Conservation (phyloP, 1,140 invertebrate species). For the Palaemon carinicauda region DNA sequence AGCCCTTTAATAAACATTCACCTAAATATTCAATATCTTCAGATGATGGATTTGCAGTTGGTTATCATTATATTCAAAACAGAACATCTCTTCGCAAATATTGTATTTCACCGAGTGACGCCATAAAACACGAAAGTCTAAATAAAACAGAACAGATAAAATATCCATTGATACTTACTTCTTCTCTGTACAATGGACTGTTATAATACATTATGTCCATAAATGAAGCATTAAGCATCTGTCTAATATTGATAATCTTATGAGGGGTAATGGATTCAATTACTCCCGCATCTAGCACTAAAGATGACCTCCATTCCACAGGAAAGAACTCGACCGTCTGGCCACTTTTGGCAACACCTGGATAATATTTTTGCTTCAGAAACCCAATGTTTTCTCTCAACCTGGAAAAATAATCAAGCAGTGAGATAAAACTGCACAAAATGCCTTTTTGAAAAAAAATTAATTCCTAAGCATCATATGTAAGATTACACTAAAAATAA, state of each 20-base stretch:
- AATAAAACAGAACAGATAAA: neutral
- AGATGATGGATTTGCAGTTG: no score
- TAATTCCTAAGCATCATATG: no score
- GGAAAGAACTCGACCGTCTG: constrained; percentile 74
- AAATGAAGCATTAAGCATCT: constrained; percentile 77
- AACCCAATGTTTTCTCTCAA: constrained; percentile 72
- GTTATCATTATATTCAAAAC: no score
- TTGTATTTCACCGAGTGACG: neutral
- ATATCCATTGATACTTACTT: constrained; percentile 67
- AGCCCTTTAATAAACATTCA: no score
- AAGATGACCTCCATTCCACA: constrained; percentile 76
- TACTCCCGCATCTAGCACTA: constrained; percentile 76
- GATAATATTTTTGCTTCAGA: constrained; percentile 73
- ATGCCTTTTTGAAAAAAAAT: no score
- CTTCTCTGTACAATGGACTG: constrained; percentile 78
- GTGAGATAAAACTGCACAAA: no score
- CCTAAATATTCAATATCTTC: no score
- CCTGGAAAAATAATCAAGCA: constrained; percentile 61
- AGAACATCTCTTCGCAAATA: no score
- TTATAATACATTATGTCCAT: constrained; percentile 88
- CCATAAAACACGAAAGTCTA: neutral
- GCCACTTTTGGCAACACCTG: constrained; percentile 63
- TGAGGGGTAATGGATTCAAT: constrained; percentile 78
- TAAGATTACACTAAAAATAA: no score
- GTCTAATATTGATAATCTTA: constrained; percentile 73